A percentile compares a stretch with the other conserved stretches of the same genome.
Conservation (phyloP, 2,113 vertebrate genomes). For the Rafetus swinhoei region DNA sequence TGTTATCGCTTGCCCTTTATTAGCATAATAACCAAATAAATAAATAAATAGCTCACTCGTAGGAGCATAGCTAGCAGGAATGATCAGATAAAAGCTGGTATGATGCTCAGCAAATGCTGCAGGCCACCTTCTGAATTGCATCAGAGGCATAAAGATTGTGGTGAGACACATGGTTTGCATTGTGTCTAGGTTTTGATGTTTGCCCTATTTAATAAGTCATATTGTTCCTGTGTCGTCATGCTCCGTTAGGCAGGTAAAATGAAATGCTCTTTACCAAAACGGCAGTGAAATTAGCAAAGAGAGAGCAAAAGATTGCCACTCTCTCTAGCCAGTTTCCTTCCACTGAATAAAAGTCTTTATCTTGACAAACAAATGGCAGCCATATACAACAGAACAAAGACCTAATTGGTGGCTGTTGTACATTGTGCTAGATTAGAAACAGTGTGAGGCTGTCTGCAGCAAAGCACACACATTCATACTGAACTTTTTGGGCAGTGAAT, state of each 20-base stretch:
- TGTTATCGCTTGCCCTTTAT: not conserved
- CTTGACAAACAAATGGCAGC: not conserved
- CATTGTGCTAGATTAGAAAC: not conserved
- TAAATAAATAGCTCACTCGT: not conserved
- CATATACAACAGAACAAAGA: not conserved
- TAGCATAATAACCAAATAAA: not conserved
- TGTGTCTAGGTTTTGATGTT: not conserved
- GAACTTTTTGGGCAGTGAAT: not conserved
- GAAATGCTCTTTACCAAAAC: not conserved
- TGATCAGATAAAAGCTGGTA: not conserved
- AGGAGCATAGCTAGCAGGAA: not conserved
- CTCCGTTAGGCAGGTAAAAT: not conserved
- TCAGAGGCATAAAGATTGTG: not conserved
- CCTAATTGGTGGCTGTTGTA: not conserved
- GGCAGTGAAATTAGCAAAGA: not conserved
- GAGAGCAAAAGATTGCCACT: not conserved
- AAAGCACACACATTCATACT: not conserved
- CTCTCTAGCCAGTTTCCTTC: not conserved
- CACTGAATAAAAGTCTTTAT: rapidly evolving
- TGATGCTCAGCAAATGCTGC: not conserved
- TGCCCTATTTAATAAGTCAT: not conserved
- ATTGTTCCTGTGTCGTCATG: not conserved
- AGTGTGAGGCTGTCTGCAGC: not conserved
- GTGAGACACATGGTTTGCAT: not conserved
- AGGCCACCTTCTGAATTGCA: not conserved